Evolutionary conservation across 1,140 invertebrate species (phyloP), one percentile per base, ranked within the genome.

Genomic region (Rhyzopertha dominica): DNA sequence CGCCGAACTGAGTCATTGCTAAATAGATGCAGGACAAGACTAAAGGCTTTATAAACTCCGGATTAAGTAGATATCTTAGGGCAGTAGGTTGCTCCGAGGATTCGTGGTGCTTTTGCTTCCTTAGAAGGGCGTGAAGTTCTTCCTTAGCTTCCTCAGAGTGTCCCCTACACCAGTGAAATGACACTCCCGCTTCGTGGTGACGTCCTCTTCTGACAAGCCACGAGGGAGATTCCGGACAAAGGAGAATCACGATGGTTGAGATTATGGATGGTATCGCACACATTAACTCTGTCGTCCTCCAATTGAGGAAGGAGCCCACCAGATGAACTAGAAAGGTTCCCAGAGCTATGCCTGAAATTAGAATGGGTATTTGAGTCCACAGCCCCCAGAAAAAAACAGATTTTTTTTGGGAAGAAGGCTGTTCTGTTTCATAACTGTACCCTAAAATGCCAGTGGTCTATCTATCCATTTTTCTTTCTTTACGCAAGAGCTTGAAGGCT

Each of bases 211-310:
- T 69, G 0, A 77, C 70, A 29, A 84, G 61, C 81, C 82, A 88
- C 1, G 76, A 71, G 1, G 85, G 85, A 39, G 83, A 84, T 63
- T 89, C 85, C 0, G 82, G 82, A 1, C 79, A 67, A 12, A 78
- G 70, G 14, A 65, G 60, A 22, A 77, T 49, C 2, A 75, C 43
- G 5, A 43, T 19, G 2, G 71, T 18, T 16, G 71, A 70, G 23
- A 68, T 63, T 10, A 75, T 8, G 12, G 77, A 54, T 10, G 76
- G 76, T 17, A 78, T 63, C 2, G 70, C 30, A 52, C 71, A 74
- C 1, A 80, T 64, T 0, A 71, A 62, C 0, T 77, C 76, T 2
- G 76, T 75, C 48, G 65, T 65, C 53, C 74, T 50, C 80, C 80
- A 82, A 23, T 69, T 56, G 0, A 79, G 58, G 51, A 74, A 78